These are phyloP conservation scores for Drosophila differens DNA, from an alignment of 2,888 invertebrate species.

Conservation along the genomic window DNA sequence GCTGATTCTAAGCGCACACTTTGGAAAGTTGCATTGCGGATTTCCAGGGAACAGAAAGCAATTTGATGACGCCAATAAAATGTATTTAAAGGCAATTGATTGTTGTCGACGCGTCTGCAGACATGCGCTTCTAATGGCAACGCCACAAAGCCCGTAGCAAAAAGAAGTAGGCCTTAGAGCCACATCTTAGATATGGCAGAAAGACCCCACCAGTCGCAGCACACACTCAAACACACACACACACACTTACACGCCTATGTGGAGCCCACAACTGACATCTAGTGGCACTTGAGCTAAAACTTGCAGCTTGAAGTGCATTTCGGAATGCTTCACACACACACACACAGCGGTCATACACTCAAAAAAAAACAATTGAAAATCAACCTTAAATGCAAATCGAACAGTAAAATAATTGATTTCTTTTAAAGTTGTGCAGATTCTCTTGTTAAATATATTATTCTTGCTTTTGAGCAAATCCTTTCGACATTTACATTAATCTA, in stretches of 20 bases:
- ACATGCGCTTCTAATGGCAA: slow-evolving; percentile 75
- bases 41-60: slow-evolving; percentile 76
- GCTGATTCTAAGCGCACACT: slow-evolving; percentile 63
- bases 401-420: not conserved
- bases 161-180: slow-evolving; percentile 33
- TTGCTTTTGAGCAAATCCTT: not conserved
- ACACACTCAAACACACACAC: slow-evolving; percentile 23
- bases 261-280: slow-evolving; percentile 71
- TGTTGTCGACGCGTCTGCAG: slow-evolving; percentile 69
- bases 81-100: slow-evolving; percentile 79
- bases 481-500: not conserved
- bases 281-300: slow-evolving; percentile 76
- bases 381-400: not conserved
- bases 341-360: slow-evolving; percentile 5
- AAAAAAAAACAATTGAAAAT: not conserved
- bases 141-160: slow-evolving; percentile 23
- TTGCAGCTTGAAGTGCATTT: slow-evolving; percentile 78
- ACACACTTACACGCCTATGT: slow-evolving; percentile 30
- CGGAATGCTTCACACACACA: slow-evolving; percentile 49
- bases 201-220: slow-evolving; percentile 60
- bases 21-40: slow-evolving; percentile 75
- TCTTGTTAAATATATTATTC: not conserved
- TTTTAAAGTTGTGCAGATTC: not conserved
- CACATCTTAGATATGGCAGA: slow-evolving; percentile 32
- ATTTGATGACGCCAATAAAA: slow-evolving; percentile 81